phyloP scores from a whole-genome alignment of 2,888 invertebrate species.

The Gryllus longicercus region DNA sequence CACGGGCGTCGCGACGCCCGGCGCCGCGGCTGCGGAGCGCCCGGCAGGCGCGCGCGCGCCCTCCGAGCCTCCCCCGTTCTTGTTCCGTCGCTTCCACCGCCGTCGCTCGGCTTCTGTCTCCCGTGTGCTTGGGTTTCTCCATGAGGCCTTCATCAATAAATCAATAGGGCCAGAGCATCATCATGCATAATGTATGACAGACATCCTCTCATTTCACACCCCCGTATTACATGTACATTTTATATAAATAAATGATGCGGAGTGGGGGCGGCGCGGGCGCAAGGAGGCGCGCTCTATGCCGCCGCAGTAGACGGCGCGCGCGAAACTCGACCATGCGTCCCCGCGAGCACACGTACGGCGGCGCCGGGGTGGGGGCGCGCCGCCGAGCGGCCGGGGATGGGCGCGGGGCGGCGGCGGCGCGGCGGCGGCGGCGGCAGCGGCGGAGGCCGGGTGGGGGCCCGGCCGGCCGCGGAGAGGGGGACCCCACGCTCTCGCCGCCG shows the following conservation, averaged over 20 bases:
- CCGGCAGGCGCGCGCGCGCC: not conserved
- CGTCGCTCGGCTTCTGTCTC: slow-evolving; percentile 19
- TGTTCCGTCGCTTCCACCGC: not conserved
- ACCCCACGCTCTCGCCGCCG: slow-evolving; percentile 25
- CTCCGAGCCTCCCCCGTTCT: not conserved
- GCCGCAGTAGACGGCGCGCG: slow-evolving; percentile 32
- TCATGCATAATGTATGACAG: slow-evolving; percentile 42
- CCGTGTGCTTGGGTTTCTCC: slow-evolving; percentile 22
- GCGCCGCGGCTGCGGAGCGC: not conserved
- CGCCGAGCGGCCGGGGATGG: slow-evolving; percentile 20
- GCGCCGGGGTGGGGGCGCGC: slow-evolving; percentile 31
- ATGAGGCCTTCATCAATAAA: slow-evolving; percentile 41
- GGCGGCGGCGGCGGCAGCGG: slow-evolving; percentile 20
- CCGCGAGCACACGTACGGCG: slow-evolving; percentile 30
- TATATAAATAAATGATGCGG: slow-evolving; percentile 44
- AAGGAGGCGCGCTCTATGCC: slow-evolving; percentile 27
- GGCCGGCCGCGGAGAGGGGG: slow-evolving; percentile 24
- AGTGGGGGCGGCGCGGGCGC: slow-evolving; percentile 27
- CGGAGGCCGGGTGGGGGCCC: not conserved
- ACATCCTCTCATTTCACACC: slow-evolving; percentile 44
- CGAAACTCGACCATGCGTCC: slow-evolving; percentile 38
- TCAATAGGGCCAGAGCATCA: slow-evolving; percentile 40
- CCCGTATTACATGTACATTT: slow-evolving; percentile 45
- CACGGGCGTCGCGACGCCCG: not conserved
- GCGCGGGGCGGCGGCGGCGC: not conserved